A percentile compares a stretch with the other conserved stretches of the same genome.
Evolutionary conservation across 2,888 invertebrate genomes (phyloP).

Genomic region (Nemotelus pantherinus): DNA sequence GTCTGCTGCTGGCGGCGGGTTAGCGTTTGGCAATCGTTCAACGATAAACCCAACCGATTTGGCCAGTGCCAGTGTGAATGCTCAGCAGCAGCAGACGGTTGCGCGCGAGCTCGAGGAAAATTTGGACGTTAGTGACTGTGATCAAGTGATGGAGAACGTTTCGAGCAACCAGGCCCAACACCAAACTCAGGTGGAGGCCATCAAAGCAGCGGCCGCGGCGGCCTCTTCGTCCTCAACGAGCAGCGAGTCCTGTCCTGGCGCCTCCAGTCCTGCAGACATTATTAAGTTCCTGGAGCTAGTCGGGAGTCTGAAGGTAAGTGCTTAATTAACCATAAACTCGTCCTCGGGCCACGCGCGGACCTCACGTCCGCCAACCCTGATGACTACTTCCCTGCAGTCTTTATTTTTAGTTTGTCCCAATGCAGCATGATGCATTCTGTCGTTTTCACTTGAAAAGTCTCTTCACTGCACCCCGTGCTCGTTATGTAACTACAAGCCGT

Average conservation of each 20-base stretch:
- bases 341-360: neutral
- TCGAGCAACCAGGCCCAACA: conserved; percentile 34
- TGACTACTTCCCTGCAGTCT: neutral
- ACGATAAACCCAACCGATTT: neutral
- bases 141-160: conserved; percentile 49
- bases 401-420: neutral
- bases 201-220: conserved; percentile 17
- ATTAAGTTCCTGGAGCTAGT: conserved; percentile 76
- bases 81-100: conserved; percentile 47
- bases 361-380: neutral
- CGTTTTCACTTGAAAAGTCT: no score
- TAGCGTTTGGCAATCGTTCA: conserved; percentile 42
- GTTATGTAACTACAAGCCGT: no score
- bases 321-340: neutral
- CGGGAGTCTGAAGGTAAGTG: conserved; percentile 75
- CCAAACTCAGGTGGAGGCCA: conserved; percentile 40
- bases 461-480: no score
- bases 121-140: conserved; percentile 52
- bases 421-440: no score
- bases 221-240: conserved; percentile 3
- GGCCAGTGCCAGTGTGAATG: conserved; percentile 51
- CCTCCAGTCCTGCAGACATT: conserved; percentile 58
- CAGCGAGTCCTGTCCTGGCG: conserved; percentile 34
- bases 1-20: conserved; percentile 52
- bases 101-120: conserved; percentile 47